These are phyloP conservation scores for Phengaris alcon DNA, from an alignment of 2,888 invertebrate species.

Conservation along the genomic window DNA sequence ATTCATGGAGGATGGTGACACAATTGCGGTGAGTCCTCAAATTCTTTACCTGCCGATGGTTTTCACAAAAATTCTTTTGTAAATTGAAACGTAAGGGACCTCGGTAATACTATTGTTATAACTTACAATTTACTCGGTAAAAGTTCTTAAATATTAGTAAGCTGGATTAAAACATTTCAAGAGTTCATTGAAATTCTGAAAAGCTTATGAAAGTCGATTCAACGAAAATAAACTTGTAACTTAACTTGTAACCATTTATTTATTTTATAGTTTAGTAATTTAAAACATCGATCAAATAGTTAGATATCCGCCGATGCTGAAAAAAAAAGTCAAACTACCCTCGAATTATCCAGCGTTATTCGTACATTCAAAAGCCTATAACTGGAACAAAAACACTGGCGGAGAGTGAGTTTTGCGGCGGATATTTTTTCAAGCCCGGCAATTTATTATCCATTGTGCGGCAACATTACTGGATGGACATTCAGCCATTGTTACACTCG, in stretches of 20 bases:
- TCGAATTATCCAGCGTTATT: constrained; percentile 21
- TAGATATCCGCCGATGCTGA: not conserved
- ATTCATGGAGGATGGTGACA: constrained; percentile 3
- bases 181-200: not conserved
- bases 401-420: constrained; percentile 18
- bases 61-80: constrained; percentile 10
- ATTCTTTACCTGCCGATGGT: constrained; percentile 24
- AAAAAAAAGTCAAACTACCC: constrained; percentile 4
- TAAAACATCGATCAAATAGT: not conserved
- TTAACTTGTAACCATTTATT: too few species aligned
- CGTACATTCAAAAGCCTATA: constrained; percentile 16
- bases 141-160: not conserved
- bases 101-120: not conserved
- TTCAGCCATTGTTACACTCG: constrained; percentile 59
- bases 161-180: not conserved
- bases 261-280: not conserved
- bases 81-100: constrained; percentile 2
- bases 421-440: constrained; percentile 36
- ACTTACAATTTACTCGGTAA: not conserved
- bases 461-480: constrained; percentile 45
- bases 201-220: constrained; percentile 4
- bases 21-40: constrained; percentile 9
- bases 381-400: constrained; percentile 18
- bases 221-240: not conserved
- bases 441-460: constrained; percentile 52